These are phyloP conservation scores for Bursaphelenchus okinawaensis DNA, from an alignment of 2,888 invertebrate genomes.

Conservation along the genomic window DNA sequence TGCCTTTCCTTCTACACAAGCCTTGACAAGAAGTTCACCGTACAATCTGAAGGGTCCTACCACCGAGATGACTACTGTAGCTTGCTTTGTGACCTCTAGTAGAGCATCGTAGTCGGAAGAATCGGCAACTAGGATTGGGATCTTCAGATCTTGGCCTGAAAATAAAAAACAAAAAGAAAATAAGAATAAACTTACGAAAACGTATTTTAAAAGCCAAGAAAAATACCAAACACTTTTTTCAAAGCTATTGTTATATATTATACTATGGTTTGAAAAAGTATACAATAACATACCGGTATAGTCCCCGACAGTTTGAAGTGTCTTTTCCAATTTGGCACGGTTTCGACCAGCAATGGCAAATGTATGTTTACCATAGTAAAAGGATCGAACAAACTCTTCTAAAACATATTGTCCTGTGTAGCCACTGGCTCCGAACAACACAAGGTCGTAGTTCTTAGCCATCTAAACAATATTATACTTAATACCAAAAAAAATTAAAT, in stretches of 20 bases:
- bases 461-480: too few relatives aligned
- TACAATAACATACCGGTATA: constrained; percentile 62
- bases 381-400: constrained; percentile 63
- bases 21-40: constrained; percentile 80
- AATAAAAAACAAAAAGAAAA: too few relatives aligned
- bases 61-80: constrained; percentile 77
- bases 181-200: too few relatives aligned
- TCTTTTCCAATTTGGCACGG: constrained; percentile 63
- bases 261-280: too few relatives aligned
- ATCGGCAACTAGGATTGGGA: constrained; percentile 72
- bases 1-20: constrained; percentile 73
- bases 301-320: constrained; percentile 61
- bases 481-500: too few relatives aligned
- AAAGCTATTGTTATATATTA: too few relatives aligned
- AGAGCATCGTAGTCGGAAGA: constrained; percentile 70
- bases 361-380: constrained; percentile 61
- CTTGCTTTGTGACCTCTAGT: constrained; percentile 71
- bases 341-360: constrained; percentile 87
- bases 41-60: constrained; percentile 77
- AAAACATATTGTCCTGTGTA: constrained; percentile 77
- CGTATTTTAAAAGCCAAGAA: neutral
- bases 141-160: constrained; percentile 9
- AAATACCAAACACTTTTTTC: neutral
- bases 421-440: constrained; percentile 89
- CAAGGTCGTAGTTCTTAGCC: constrained; percentile 69